These are phyloP conservation scores for Oreochromis grahami DNA, from an alignment of 2,797 vertebrate genomes.

Conservation along the genomic window DNA sequence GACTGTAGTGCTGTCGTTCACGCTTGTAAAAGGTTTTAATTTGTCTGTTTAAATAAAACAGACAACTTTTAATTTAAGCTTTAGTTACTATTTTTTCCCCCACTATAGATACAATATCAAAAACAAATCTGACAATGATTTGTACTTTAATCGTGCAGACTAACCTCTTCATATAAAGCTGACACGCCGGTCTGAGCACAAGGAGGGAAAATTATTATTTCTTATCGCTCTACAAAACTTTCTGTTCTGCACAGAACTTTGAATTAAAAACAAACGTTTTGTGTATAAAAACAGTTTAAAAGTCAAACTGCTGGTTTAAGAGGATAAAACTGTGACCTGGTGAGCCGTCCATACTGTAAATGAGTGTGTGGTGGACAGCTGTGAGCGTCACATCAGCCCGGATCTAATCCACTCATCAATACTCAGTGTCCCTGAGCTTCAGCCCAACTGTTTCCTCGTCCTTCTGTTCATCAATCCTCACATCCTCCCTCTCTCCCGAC, in stretches of 20 bases:
- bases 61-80: not conserved
- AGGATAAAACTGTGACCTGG: fast-evolving
- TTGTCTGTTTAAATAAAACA: not conserved
- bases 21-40: not conserved
- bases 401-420: conserved; percentile 18
- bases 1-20: not conserved
- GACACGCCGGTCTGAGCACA: fast-evolving
- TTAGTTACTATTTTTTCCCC: not conserved
- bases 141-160: not conserved
- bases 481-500: not conserved
- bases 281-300: not conserved
- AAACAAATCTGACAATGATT: not conserved
- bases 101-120: not conserved
- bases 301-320: not conserved
- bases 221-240: fast-evolving
- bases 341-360: not conserved
- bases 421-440: not conserved
- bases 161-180: not conserved
- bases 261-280: not conserved
- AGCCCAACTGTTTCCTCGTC: not conserved
- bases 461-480: not conserved
- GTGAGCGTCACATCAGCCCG: not conserved
- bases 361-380: not conserved
- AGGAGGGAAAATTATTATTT: fast-evolving
- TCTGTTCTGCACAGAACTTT: not conserved